Base-by-base conservation (phyloP, 2,113 vertebrate species). In the Carassius auratus region DNA sequence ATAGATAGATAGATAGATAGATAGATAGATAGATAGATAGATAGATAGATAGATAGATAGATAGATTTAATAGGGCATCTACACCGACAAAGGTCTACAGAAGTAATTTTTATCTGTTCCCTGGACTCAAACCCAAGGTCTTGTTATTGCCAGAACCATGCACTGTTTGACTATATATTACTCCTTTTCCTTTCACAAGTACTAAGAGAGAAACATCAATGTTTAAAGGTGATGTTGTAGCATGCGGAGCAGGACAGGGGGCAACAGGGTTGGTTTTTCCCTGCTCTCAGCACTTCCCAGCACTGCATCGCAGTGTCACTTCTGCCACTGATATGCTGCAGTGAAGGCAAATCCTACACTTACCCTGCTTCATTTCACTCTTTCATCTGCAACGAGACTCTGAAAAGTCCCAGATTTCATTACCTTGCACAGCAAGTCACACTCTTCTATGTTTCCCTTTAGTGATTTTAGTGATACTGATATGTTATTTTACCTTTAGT, bases 231-330 rank as follows among this genome's bases (percentile, higher is more conserved):
- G 71, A 87, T 81, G 81, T 77, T 86, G 77, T 81, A 87, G 79
- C 78, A 62, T 68, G 57, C 23, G 6, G 76, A 57, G 62, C 42
- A 12, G 50, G 73, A 30, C 45, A 48, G 66, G 71, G 73, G 52
- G 45, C 80, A 81, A 30, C 30, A 2, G 30, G 30, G 30, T 30
- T 30, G 30, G 38, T 84, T 85, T 83, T 79, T 48, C 71, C 50
- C 76, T 81, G 71, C 59, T 81, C 86, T 87, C 88, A 88, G 88
- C 90, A 88, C 38, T 86, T 90, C 75, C 52, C 62, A 55, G 61
- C 74, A 78, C 79, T 64, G 73, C 87, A 80, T 64, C 8, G 50
- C 74, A 55, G 57, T 69, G 74, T 61, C 64, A 84, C 80, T 88
- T 87, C 73, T 76, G 30, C 84, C 64, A 76, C 38, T 84, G 85